Conservation (phyloP, 2,888 invertebrate genomes). For the Ferdinandea cuprea region DNA sequence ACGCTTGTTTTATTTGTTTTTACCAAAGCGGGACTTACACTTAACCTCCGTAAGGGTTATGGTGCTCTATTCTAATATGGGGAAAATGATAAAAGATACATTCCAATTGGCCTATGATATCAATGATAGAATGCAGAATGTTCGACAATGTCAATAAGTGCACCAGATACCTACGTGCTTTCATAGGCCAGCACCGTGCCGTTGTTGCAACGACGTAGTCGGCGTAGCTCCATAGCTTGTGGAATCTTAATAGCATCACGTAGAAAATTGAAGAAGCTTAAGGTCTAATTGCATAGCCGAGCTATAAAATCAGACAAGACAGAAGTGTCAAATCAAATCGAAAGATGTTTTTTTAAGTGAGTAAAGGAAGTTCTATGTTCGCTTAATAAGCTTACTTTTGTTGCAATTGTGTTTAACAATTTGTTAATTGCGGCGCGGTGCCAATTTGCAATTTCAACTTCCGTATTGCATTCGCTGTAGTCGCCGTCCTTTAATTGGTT, state of each 20-base stretch:
- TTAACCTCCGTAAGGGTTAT: slow-evolving; percentile 42
- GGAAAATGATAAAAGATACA: slow-evolving; percentile 31
- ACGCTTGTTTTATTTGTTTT: slow-evolving; percentile 50
- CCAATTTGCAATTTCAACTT: too few relatives aligned
- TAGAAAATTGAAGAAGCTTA: not conserved
- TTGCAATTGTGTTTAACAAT: too few relatives aligned
- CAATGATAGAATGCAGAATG: slow-evolving; percentile 5
- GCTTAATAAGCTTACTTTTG: too few relatives aligned
- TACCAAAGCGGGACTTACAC: slow-evolving; percentile 50
- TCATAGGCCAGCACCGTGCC: not conserved
- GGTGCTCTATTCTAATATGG: slow-evolving; percentile 36
- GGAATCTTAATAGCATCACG: slow-evolving; percentile 4
- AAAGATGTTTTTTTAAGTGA: too few relatives aligned
- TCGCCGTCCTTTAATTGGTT: too few relatives aligned
- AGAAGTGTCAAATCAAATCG: not conserved
- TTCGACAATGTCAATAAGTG: not conserved
- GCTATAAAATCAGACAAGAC: not conserved
- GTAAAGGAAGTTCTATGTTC: too few relatives aligned
- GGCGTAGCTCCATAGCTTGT: not conserved
- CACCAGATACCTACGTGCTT: too few relatives aligned
- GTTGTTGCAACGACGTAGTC: too few relatives aligned
- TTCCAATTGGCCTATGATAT: slow-evolving; percentile 11
- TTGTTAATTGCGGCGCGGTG: too few relatives aligned
- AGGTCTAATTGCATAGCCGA: not conserved
- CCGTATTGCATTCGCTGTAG: too few relatives aligned